Conservation (phyloP, 2,888 invertebrate species). For the Catocala sponsa region DNA sequence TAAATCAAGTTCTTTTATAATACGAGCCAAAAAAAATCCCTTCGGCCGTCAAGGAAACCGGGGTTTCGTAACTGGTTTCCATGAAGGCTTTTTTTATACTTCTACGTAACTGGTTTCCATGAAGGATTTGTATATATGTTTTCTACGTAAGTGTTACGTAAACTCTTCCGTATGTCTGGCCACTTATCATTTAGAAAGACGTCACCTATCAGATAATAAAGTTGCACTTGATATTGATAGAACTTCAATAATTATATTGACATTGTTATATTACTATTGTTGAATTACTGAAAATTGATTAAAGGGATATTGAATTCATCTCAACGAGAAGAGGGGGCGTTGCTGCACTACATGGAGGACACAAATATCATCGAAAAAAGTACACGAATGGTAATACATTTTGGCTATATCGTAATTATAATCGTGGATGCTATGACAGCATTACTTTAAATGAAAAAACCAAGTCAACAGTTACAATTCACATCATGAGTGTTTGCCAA, state of each 20-base stretch:
- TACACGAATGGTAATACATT: background rate
- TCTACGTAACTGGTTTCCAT: too few species aligned
- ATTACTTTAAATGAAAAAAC: conserved; percentile 9
- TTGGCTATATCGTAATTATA: conserved; percentile 5
- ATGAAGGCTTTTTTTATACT: too few species aligned
- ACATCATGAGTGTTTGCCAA: conserved; percentile 12
- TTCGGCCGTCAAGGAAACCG: too few species aligned
- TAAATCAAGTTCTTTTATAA: too few species aligned
- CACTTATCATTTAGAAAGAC: too few species aligned
- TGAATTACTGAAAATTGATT: background rate
- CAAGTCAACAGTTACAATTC: conserved; percentile 7
- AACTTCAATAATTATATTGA: background rate
- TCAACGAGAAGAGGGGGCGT: conserved; percentile 9
- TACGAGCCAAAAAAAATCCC: too few species aligned
- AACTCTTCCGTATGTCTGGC: too few species aligned
- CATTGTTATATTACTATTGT: background rate
- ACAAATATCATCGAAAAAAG: conserved; percentile 3
- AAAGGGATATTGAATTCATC: conserved; percentile 3
- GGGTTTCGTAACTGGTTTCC: background rate
- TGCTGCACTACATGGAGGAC: too few species aligned
- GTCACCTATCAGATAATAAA: too few species aligned
- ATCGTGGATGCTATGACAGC: conserved; percentile 6
- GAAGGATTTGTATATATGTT: too few species aligned
- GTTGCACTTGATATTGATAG: too few species aligned
- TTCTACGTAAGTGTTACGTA: too few species aligned